Percentiles rank a stretch among this genome's conserved stretches.
phyloP scores from a whole-genome alignment of 2,797 vertebrate species.

The Rhinatrema bivittatum region DNA sequence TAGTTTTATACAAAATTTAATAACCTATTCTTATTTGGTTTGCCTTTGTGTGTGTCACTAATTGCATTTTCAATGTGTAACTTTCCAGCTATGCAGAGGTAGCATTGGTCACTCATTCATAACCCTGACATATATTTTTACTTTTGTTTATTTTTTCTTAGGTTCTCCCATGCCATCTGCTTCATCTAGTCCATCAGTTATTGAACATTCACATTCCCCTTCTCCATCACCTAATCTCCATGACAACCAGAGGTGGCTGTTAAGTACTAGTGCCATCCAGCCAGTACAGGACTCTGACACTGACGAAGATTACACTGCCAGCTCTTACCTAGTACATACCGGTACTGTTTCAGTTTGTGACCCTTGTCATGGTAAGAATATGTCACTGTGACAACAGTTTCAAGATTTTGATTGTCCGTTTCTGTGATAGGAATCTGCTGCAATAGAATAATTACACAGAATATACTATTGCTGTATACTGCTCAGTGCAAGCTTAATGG shows the following conservation, averaged over 20 bases:
- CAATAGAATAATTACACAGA: no score
- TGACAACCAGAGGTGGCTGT: conserved; percentile 68
- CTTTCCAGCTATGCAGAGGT: no score
- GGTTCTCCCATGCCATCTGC: conserved; percentile 68
- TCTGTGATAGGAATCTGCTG: no score
- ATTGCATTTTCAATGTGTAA: no score
- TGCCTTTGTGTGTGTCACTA: no score
- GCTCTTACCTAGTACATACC: conserved; percentile 45
- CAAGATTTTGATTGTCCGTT: conserved; percentile 25
- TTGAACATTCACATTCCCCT: conserved; percentile 55
- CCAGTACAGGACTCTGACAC: conserved; percentile 65
- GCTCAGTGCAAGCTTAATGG: no score
- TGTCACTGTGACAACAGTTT: conserved; percentile 32
- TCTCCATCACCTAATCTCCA: conserved; percentile 57
- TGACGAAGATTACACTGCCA: conserved; percentile 56
- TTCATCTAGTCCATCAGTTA: conserved; percentile 70
- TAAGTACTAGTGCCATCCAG: conserved; percentile 65
- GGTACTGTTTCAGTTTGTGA: conserved; percentile 39
- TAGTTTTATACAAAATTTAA: no score
- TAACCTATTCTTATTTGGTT: no score
- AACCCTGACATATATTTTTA: conserved; percentile 24
- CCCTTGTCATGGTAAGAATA: conserved; percentile 52
- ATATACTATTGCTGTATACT: no score
- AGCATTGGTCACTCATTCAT: neutral
- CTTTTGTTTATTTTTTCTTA: conserved; percentile 40